Evolutionary conservation across 2,797 vertebrate genomes (phyloP).

Genomic region (Acanthurus tractus): DNA sequence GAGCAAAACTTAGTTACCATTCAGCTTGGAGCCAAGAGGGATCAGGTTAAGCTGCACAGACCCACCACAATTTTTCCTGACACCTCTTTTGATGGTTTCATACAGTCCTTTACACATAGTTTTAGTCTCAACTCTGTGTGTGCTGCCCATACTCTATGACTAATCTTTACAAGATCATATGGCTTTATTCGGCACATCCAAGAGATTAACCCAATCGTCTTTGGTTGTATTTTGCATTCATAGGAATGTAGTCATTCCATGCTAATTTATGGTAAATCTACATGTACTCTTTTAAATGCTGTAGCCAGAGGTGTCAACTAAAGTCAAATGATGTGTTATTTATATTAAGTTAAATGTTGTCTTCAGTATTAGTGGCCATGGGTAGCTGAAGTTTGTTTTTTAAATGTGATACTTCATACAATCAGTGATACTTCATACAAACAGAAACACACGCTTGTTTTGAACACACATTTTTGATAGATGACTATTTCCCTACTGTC

Average conservation of each 20-base stretch:
- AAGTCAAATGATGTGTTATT: neutral
- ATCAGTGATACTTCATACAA: neutral
- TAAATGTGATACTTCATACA: neutral
- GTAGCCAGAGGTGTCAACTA: neutral
- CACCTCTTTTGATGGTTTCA: slow-evolving; percentile 22
- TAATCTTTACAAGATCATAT: slow-evolving; percentile 2
- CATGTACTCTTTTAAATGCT: neutral
- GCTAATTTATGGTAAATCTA: neutral
- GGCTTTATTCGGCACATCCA: slow-evolving; percentile 5
- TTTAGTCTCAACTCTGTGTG: neutral
- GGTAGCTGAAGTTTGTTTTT: no score
- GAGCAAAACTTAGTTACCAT: slow-evolving; percentile 36
- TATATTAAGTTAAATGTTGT: slow-evolving; percentile 3
- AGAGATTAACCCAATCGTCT: neutral
- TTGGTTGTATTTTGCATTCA: neutral
- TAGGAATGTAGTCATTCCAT: neutral
- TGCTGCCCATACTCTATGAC: neutral
- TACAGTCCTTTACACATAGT: neutral
- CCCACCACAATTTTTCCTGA: slow-evolving; percentile 23
- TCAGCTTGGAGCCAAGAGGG: slow-evolving; percentile 55
- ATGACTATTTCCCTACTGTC: neutral
- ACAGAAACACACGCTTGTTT: neutral
- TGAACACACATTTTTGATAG: slow-evolving; percentile 1
- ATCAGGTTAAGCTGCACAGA: slow-evolving; percentile 35
- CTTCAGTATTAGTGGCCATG: neutral